Conservation (phyloP, 2,113 vertebrate genomes). For the Anolis sagrei region DNA sequence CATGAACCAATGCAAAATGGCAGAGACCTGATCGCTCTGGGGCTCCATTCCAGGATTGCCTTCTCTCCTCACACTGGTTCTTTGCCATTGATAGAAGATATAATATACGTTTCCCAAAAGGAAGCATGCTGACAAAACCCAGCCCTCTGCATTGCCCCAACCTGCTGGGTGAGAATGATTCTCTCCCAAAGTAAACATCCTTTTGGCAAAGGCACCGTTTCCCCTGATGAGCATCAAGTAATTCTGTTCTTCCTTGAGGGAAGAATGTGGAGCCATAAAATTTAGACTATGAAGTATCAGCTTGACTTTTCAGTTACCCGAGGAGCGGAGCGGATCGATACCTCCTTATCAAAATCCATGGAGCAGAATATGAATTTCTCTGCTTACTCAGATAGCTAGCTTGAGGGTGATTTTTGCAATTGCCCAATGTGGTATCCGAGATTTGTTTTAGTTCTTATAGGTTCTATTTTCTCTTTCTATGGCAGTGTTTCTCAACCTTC, state of each 20-base stretch:
- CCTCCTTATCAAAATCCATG: too few species aligned
- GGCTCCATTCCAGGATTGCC: constrained; percentile 66
- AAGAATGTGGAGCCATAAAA: background rate
- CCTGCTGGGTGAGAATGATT: constrained; percentile 58
- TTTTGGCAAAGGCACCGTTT: constrained; percentile 59
- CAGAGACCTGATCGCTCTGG: constrained; percentile 67
- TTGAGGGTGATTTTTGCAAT: background rate
- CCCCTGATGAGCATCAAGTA: constrained; percentile 48
- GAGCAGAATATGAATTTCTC: background rate
- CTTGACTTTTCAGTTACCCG: constrained; percentile 5
- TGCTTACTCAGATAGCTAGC: background rate
- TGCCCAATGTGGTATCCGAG: background rate
- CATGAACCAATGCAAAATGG: constrained; percentile 50
- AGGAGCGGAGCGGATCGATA: constrained; percentile 2
- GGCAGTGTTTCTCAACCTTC: too few species aligned
- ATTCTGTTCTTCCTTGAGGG: constrained; percentile 48
- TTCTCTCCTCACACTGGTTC: background rate
- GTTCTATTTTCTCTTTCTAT: background rate
- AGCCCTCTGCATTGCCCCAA: constrained; percentile 58
- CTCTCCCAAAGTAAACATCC: constrained; percentile 58
- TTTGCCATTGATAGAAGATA: constrained; percentile 64
- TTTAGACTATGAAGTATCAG: constrained; percentile 42
- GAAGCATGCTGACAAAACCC: constrained; percentile 64
- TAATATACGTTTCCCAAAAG: constrained; percentile 52
- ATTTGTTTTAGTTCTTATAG: background rate